A percentile compares a stretch with the other conserved stretches of the same genome.
These are phyloP conservation scores for Tachystola acroxantha DNA, from an alignment of 2,888 invertebrate genomes.

Conservation along the genomic window DNA sequence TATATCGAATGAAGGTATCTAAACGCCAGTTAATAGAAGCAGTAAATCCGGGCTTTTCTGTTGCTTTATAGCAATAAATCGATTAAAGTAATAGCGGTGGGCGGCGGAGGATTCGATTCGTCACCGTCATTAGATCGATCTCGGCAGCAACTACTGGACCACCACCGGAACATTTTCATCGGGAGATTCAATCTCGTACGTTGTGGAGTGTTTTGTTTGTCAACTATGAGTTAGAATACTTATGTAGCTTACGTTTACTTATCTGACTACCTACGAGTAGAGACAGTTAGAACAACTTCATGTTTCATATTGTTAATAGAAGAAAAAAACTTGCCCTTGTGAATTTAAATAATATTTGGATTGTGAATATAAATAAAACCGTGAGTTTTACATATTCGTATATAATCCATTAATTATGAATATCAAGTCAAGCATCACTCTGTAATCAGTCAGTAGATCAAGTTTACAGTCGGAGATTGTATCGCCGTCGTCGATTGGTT, in stretches of 20 bases:
- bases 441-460: background rate
- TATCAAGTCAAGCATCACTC: background rate
- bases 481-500: slow-evolving; percentile 36
- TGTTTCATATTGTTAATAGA: no score
- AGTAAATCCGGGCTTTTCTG: slow-evolving; percentile 48
- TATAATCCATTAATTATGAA: background rate
- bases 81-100: slow-evolving; percentile 58
- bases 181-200: background rate
- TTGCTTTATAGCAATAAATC: slow-evolving; percentile 56
- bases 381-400: no score
- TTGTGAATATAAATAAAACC: no score
- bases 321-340: no score
- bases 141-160: slow-evolving; percentile 33
- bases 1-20: slow-evolving; percentile 21
- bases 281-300: no score
- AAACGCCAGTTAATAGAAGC: slow-evolving; percentile 39
- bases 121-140: slow-evolving; percentile 58
- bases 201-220: no score
- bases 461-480: slow-evolving; percentile 11
- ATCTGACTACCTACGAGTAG: no score
- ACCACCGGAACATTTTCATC: slow-evolving; percentile 32
- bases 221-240: no score
- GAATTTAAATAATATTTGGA: no score
- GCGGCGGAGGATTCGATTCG: slow-evolving; percentile 53
- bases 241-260: no score